Evolutionary conservation across 2,113 vertebrate genomes (phyloP).

Genomic region (Dendropsophus ebraccatus): DNA sequence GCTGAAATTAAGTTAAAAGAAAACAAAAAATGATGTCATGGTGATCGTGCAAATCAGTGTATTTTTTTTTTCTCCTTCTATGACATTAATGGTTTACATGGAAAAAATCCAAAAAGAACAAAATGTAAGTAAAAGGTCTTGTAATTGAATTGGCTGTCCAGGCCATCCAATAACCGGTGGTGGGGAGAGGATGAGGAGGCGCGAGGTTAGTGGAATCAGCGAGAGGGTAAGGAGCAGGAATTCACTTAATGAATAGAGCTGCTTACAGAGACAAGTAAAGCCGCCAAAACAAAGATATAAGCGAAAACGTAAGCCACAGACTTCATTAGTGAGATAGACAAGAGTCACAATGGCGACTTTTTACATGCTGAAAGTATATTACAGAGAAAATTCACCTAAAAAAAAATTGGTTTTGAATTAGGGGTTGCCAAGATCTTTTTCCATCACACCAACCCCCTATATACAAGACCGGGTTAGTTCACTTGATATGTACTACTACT

Average conservation of each 20-base stretch:
- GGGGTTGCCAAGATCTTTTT: no score
- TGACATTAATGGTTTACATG: slow-evolving; percentile 43
- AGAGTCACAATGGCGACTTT: no score
- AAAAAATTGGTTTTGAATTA: no score
- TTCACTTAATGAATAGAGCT: neutral
- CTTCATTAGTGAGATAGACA: neutral
- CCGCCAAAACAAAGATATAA: neutral
- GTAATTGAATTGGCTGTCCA: slow-evolving; percentile 18
- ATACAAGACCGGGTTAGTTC: no score
- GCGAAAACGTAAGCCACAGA: neutral
- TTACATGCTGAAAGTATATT: neutral
- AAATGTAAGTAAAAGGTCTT: slow-evolving; percentile 30
- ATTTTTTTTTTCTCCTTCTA: neutral
- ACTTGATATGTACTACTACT: no score
- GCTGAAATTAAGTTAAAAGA: neutral
- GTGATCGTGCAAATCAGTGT: slow-evolving; percentile 19
- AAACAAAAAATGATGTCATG: neutral
- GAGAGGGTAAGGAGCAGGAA: neutral
- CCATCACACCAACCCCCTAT: no score
- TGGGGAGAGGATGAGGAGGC: neutral
- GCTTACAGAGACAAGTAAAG: neutral
- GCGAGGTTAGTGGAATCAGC: neutral
- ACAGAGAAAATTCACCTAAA: no score
- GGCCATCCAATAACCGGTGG: neutral
- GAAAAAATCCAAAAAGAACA: slow-evolving; percentile 29